These are phyloP conservation scores for Bombus terrestris DNA, from an alignment of 1,140 invertebrate genomes.

Conservation along the genomic window DNA sequence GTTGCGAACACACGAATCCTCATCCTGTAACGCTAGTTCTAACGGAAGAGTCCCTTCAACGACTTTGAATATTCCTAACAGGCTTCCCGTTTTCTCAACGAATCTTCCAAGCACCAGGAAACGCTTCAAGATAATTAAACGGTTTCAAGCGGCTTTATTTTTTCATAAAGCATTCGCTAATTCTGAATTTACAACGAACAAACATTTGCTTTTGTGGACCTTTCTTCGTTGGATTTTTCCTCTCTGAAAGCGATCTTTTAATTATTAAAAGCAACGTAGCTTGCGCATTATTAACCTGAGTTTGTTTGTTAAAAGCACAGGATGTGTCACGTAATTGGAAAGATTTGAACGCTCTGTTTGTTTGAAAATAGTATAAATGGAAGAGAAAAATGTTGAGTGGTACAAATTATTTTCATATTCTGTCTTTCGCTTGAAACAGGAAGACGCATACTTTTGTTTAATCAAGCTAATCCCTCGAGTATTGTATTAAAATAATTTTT, in stretches of 20 bases:
- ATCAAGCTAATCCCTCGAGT: not conserved
- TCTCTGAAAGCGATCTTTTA: not conserved
- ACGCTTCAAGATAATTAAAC: not conserved
- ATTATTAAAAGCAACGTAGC: not conserved
- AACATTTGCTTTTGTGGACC: not conserved
- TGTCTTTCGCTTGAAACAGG: not conserved
- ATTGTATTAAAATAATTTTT: not conserved
- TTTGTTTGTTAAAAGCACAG: not conserved
- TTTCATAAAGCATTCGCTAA: not conserved
- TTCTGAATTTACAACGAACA: not conserved
- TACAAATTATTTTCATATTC: not conserved
- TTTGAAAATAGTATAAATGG: not conserved
- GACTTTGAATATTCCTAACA: not conserved
- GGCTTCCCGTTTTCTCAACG: not conserved
- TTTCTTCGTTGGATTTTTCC: not conserved
- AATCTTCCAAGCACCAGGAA: not conserved
- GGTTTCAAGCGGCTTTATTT: not conserved
- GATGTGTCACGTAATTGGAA: not conserved
- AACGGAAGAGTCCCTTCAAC: not conserved
- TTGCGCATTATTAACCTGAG: not conserved
- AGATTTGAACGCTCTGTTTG: not conserved
- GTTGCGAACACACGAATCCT: slow-evolving; percentile 54
- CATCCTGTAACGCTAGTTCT: not conserved
- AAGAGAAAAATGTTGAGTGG: not conserved
- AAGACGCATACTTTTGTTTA: not conserved